Base-by-base conservation (phyloP, 2,113 vertebrate genomes). In the Thryonomys swinderianus region DNA sequence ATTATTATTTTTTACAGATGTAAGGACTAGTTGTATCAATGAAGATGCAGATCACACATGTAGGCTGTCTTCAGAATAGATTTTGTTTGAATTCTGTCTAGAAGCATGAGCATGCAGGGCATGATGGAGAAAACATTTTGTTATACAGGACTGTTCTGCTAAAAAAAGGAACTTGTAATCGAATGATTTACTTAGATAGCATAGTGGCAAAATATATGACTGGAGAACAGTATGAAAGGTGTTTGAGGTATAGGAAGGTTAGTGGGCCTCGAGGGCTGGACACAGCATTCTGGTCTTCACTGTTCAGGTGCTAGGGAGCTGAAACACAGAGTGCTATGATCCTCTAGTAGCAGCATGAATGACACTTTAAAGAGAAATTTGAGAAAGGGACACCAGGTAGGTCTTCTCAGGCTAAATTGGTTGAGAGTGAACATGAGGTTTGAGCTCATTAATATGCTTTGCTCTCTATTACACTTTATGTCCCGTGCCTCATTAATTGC, bases 401-500 rank as follows among this genome's bases (percentile, higher is more conserved):
- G n/a, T 88, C 92, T 93, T 93, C 67, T 89, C 83, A 37, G 74
- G 93, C 83, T 91, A 89, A 76, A 94, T 42, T 95, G 94, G 73
- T 66, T 76, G 53, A 92, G 79, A 51, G 85, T 61, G 62, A 96
- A 83, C 74, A 48, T n/a, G 40, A 94, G 83, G 62, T 83, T 95
- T 55, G 80, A 94, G 88, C 86, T 97, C 95, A 94, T 96, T 97
- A 95, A 95, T 95, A 96, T 87, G 74, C 80, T 95, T 91, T 95
- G 83, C 86, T 97, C 86, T 96, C 94, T 84, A 76, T 96, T 93
- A 95, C 88, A 83, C 57, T 96, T 89, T 92, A 89, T 91, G 93
- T 94, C 93, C 79, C 80, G 80, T 96, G 96, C 88, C 93, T 96
- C 88, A 92, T 97, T 96, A 97, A 96, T 94, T 96, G 85, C 88